Percentiles rank a stretch among this genome's conserved stretches.
These are phyloP conservation scores for Drosophila acutilabella DNA, from an alignment of 2,888 invertebrate genomes.

Conservation along the genomic window DNA sequence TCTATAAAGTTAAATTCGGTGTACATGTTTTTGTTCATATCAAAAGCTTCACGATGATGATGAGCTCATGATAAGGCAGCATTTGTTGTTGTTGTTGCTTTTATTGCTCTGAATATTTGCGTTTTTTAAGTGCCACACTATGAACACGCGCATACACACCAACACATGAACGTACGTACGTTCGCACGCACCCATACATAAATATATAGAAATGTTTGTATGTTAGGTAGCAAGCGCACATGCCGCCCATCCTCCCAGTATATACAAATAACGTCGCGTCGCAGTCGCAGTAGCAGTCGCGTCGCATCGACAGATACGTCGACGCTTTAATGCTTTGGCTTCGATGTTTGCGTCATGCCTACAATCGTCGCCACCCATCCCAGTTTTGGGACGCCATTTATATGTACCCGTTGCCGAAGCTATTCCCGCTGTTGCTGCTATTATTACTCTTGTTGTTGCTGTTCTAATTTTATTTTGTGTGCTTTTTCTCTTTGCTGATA, in stretches of 20 bases:
- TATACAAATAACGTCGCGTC: constrained; percentile 32
- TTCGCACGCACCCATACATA: background rate
- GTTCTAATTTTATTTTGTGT: constrained; percentile 56
- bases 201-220: too few species aligned
- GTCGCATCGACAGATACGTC: constrained; percentile 26
- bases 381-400: constrained; percentile 39
- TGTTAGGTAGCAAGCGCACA: constrained; percentile 2
- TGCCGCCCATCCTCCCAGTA: constrained; percentile 23
- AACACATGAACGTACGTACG: background rate
- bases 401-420: background rate
- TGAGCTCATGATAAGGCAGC: constrained; percentile 60
- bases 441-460: constrained; percentile 28
- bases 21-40: background rate
- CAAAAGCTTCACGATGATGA: constrained; percentile 29
- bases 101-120: constrained; percentile 14
- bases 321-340: constrained; percentile 14
- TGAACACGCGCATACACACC: constrained; percentile 13
- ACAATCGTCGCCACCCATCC: constrained; percentile 22
- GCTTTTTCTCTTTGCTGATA: constrained; percentile 9
- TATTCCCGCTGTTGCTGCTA: too few species aligned
- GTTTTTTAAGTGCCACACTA: constrained; percentile 12
- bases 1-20: too few species aligned
- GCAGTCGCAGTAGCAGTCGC: constrained; percentile 54
- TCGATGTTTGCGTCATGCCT: constrained; percentile 46
- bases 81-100: constrained; percentile 17